Evolutionary conservation across 2,888 invertebrate species (phyloP).

Genomic region (Thyatira batis): DNA sequence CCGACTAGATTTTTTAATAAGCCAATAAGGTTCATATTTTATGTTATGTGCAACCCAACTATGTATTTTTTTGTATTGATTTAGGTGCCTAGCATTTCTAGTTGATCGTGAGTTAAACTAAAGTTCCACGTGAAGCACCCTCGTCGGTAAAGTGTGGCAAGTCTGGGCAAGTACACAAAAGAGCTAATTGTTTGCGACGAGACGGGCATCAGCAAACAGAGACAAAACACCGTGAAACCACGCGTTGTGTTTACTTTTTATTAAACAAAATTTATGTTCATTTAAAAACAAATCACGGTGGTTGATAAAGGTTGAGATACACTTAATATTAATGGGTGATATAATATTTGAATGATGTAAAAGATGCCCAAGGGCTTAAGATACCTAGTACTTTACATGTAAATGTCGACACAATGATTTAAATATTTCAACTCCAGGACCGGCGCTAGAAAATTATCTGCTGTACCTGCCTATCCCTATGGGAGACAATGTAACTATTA

Average conservation of each 20-base stretch:
- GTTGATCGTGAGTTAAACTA: neutral
- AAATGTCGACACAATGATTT: too few species aligned
- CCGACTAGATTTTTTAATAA: too few species aligned
- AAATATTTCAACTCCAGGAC: too few species aligned
- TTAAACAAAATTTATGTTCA: conserved; percentile 40
- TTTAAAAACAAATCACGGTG: conserved; percentile 22
- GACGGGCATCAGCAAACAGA: conserved; percentile 57
- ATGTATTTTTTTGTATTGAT: too few species aligned
- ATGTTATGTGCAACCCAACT: too few species aligned
- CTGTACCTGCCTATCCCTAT: too few species aligned
- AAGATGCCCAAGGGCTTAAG: too few species aligned
- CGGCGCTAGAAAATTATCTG: too few species aligned
- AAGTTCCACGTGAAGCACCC: conserved; percentile 30
- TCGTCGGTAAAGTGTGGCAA: conserved; percentile 49
- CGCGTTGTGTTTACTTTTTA: conserved; percentile 50
- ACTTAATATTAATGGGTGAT: neutral
- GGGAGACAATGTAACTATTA: too few species aligned
- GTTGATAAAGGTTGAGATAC: too few species aligned
- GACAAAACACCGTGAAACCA: conserved; percentile 37
- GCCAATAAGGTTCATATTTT: too few species aligned
- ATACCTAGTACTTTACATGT: too few species aligned
- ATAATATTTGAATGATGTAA: neutral
- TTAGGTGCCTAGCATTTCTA: conserved; percentile 26
- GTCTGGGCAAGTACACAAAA: conserved; percentile 59
- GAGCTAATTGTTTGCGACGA: conserved; percentile 64